Evolutionary conservation across 92 coral and sea anemone genomes (phyloP).

Genomic region (Porites lobata): DNA sequence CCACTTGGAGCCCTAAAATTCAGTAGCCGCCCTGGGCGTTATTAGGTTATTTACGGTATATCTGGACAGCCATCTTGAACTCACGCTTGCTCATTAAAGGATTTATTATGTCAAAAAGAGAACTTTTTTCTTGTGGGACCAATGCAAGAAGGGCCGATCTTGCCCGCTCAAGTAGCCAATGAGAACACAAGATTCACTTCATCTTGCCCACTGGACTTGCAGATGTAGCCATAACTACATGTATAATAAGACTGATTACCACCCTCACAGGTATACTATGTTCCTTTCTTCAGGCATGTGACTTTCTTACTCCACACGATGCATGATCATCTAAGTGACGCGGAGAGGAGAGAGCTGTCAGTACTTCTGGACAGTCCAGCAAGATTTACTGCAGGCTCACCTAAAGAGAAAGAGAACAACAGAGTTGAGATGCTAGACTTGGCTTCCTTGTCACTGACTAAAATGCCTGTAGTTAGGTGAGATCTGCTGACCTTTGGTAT

Average conservation of each 20-base stretch:
- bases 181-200: too few species aligned
- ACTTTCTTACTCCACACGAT: slow-evolving; percentile 86
- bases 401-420: slow-evolving; percentile 64
- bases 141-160: too few species aligned
- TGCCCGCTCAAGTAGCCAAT: too few species aligned
- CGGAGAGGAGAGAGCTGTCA: slow-evolving; percentile 78
- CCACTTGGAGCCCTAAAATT: too few species aligned
- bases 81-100: too few species aligned
- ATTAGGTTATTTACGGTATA: too few species aligned
- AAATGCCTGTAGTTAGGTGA: slow-evolving; percentile 94
- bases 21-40: too few species aligned
- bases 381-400: slow-evolving; percentile 70
- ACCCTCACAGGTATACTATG: too few species aligned
- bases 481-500: background rate
- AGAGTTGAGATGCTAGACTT: slow-evolving; percentile 56
- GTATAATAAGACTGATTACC: background rate
- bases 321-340: slow-evolving; percentile 87
- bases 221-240: background rate
- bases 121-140: too few species aligned
- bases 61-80: too few species aligned
- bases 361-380: slow-evolving; percentile 72
- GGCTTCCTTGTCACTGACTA: slow-evolving; percentile 75
- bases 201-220: background rate
- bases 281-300: slow-evolving; percentile 74
- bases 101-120: too few species aligned